Conservation (phyloP, 2,888 invertebrate species). For the Sinhomidia bicolor region DNA sequence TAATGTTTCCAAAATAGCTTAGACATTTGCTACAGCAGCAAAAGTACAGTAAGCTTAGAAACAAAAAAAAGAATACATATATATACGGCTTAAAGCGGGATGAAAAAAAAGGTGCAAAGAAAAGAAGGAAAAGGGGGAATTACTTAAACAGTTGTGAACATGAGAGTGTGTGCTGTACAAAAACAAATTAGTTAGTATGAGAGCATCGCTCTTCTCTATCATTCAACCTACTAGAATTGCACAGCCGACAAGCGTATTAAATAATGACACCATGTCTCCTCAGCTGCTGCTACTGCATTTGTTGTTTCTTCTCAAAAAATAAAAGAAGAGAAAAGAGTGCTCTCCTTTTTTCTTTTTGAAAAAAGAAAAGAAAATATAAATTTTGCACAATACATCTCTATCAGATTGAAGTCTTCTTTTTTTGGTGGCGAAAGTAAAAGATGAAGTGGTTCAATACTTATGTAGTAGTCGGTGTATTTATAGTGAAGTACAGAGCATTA, state of each 20-base stretch:
- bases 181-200: background rate
- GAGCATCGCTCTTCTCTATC: background rate
- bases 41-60: too few species aligned
- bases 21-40: too few species aligned
- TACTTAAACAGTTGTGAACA: background rate
- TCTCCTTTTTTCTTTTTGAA: too few species aligned
- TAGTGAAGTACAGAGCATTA: background rate
- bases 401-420: conserved; percentile 1
- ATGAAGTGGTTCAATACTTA: conserved; percentile 1
- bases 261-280: background rate
- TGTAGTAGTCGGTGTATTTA: conserved; percentile 1
- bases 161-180: conserved; percentile 6
- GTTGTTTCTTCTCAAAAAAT: background rate
- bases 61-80: background rate
- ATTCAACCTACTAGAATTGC: background rate
- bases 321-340: too few species aligned
- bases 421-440: background rate
- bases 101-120: background rate
- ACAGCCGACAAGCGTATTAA: background rate
- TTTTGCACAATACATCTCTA: conserved; percentile 41
- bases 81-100: too few species aligned
- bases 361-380: background rate
- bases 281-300: background rate
- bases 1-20: background rate
- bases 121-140: conserved; percentile 15